Conservation (phyloP, 2,888 invertebrate species). For the Habroteleia sp. region DNA sequence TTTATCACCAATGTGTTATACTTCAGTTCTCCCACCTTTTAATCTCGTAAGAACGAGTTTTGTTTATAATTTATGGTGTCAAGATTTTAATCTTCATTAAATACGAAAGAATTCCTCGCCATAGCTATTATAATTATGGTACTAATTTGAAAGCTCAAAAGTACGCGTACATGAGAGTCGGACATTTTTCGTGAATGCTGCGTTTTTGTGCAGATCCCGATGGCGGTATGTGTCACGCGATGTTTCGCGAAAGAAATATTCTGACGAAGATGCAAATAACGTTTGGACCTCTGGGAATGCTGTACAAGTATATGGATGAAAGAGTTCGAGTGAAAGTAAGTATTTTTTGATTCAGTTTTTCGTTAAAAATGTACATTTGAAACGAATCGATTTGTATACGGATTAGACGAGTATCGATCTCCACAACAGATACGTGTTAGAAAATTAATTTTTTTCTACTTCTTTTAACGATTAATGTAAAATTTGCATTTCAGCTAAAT, state of each 20-base stretch:
- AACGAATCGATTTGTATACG: too few species aligned
- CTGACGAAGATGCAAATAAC: constrained; percentile 82
- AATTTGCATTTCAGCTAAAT: too few species aligned
- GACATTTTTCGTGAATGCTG: constrained; percentile 9
- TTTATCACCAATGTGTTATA: constrained; percentile 13
- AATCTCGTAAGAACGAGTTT: constrained; percentile 1
- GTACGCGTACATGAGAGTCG: constrained; percentile 24
- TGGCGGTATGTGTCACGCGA: constrained; percentile 63
- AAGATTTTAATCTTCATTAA: constrained; percentile 45
- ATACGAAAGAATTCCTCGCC: constrained; percentile 20
- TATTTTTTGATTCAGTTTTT: constrained; percentile 17
- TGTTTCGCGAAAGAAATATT: constrained; percentile 80
- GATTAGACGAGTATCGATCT: too few species aligned
- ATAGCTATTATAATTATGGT: constrained; percentile 26
- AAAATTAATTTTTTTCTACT: too few species aligned
- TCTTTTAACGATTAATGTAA: too few species aligned
- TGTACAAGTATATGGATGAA: constrained; percentile 85
- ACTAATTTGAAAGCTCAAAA: constrained; percentile 40
- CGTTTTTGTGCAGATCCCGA: constrained; percentile 69
- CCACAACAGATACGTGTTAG: too few species aligned
- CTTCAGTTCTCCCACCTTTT: neutral
- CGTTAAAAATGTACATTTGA: too few species aligned
- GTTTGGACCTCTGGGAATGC: constrained; percentile 84
- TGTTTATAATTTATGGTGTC: constrained; percentile 27
- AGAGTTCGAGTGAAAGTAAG: constrained; percentile 85